Base-by-base conservation (phyloP, 2,888 invertebrate genomes). In the Nymphalis c-album region DNA sequence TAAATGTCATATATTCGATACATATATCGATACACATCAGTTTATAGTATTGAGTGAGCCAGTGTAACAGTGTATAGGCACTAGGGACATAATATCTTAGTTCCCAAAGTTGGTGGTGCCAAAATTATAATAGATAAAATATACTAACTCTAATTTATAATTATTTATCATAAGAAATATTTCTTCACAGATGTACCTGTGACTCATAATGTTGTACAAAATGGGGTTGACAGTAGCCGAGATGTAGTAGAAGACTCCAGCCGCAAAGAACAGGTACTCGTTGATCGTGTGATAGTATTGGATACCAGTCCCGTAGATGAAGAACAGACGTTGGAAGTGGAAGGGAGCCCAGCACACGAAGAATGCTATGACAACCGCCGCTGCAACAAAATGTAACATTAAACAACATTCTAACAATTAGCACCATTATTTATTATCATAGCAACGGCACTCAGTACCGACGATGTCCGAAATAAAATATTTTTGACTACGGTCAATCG, bases 281-380 rank as follows among this genome's bases (percentile, higher is more conserved):
- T 96, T 97, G 78, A 96, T 93, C 66, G 93, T 90, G 83, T 94
- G 94, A 85, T 94, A 95, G 80, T 94, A 91, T 0, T 86, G 84
- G 63, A 92, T 91, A 26, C 94, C 85, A 71, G 93, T 93, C 40
- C 94, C 96, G 84, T 97, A 96, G 76, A 97, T 94, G 83, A 95
- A 96, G 85, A 97, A 94, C 64, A 98, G 93, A 7, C 98, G 93
- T 87, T 98, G 98, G 71, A 96, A 94, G 91, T 98, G 98, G 91
- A 98, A 98, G 40, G 98, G 98, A 0, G 98, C 97, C 98, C 98
- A 98, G 88, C 98, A 98, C 16, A 98, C 92, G 92, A 98, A 98
- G 93, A 98, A 98, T 46, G 97, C 96, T 8, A 98, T 93, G 64
- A 98, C 98, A 26, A 98, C 98, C 3, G 97, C 97, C 75, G 97